A percentile compares a stretch with the other conserved stretches of the same genome.
These are phyloP conservation scores for Cataglyphis altisquamis DNA, from an alignment of 2,888 invertebrate genomes.

Conservation along the genomic window DNA sequence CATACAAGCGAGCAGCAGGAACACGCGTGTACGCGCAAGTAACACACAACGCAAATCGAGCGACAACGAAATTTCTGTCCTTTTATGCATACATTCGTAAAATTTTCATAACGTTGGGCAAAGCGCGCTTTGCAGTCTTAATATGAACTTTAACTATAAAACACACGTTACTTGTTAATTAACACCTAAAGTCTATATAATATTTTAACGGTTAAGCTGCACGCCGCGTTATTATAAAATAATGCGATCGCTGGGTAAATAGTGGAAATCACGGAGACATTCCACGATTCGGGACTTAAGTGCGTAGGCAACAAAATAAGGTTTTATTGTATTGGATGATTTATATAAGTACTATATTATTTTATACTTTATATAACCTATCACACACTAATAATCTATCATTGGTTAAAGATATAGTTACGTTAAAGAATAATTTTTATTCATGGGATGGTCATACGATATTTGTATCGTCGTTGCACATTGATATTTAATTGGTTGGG, in stretches of 20 bases:
- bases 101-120: slow-evolving; percentile 59
- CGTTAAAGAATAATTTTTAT: slow-evolving; percentile 81
- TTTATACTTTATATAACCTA: slow-evolving; percentile 84
- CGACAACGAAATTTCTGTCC: slow-evolving; percentile 83
- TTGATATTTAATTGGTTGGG: slow-evolving; percentile 84
- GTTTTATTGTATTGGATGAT: slow-evolving; percentile 80
- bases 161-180: slow-evolving; percentile 80
- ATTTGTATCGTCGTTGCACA: slow-evolving; percentile 83
- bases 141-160: slow-evolving; percentile 82
- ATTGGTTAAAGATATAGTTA: slow-evolving; percentile 81
- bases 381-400: slow-evolving; percentile 79
- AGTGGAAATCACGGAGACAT: slow-evolving; percentile 85
- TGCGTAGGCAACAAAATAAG: slow-evolving; percentile 83
- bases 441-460: slow-evolving; percentile 81
- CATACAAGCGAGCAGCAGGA: background rate
- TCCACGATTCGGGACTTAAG: slow-evolving; percentile 86
- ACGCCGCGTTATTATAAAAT: slow-evolving; percentile 80
- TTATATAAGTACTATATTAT: slow-evolving; percentile 83
- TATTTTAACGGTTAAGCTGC: slow-evolving; percentile 77
- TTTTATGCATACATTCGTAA: slow-evolving; percentile 76
- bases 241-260: slow-evolving; percentile 77
- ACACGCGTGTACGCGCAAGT: slow-evolving; percentile 42
- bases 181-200: slow-evolving; percentile 82
- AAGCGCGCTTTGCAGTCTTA: slow-evolving; percentile 76
- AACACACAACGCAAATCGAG: slow-evolving; percentile 75